These are phyloP conservation scores for Hypomecis atomaria DNA, from an alignment of 2,888 invertebrate genomes.

Conservation along the genomic window DNA sequence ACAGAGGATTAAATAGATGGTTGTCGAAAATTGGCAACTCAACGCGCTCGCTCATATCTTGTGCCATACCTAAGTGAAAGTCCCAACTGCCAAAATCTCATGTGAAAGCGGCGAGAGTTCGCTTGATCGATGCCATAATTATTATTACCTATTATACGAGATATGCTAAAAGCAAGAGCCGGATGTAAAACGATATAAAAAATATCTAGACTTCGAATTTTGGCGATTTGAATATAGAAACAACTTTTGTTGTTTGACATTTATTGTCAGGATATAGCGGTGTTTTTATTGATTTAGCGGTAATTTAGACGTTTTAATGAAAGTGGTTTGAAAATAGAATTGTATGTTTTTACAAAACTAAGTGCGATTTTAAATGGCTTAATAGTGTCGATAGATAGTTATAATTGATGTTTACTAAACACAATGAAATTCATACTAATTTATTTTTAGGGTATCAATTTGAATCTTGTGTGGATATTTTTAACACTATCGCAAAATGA, in stretches of 20 bases:
- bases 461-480: too few species aligned
- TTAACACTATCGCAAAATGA: too few species aligned
- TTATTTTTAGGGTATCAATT: too few species aligned
- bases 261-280: constrained; percentile 3
- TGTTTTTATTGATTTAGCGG: background rate
- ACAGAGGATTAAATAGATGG: too few species aligned
- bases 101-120: constrained; percentile 77
- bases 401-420: too few species aligned
- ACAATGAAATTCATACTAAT: too few species aligned
- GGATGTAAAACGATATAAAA: constrained; percentile 63
- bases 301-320: background rate
- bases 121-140: constrained; percentile 82
- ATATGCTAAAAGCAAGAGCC: constrained; percentile 80
- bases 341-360: background rate
- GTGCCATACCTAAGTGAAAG: constrained; percentile 70
- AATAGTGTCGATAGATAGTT: too few species aligned
- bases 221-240: constrained; percentile 20
- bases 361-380: background rate
- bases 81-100: constrained; percentile 79
- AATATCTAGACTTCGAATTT: constrained; percentile 45
- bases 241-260: constrained; percentile 10
- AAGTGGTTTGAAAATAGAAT: background rate
- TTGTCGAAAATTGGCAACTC: background rate
- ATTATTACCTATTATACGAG: constrained; percentile 82
- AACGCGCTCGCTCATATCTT: constrained; percentile 40